Conservation (phyloP, 2,797 vertebrate genomes). For the Lutjanus campechanus region DNA sequence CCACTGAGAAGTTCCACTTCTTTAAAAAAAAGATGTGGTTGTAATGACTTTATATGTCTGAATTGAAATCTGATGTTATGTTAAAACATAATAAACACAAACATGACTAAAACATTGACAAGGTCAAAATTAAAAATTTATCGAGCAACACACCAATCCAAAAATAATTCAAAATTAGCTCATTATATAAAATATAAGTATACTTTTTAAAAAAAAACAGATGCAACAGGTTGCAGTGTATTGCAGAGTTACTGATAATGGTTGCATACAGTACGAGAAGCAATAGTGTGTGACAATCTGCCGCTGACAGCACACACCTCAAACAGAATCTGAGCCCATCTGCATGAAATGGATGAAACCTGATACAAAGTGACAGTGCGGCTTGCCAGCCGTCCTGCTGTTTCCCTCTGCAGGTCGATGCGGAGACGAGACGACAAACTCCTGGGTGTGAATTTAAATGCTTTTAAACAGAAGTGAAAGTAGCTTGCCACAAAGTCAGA, state of each 20-base stretch:
- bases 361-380: conserved; percentile 49
- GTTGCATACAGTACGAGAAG: conserved; percentile 9
- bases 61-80: not conserved
- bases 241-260: conserved; percentile 11
- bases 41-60: not conserved
- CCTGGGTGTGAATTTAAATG: conserved; percentile 57
- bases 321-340: conserved; percentile 38
- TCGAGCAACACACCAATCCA: not conserved
- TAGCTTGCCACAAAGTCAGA: conserved; percentile 58
- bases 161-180: not conserved
- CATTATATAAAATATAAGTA: not conserved
- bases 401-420: conserved; percentile 40
- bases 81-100: not conserved
- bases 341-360: conserved; percentile 53
- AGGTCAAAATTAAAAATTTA: not conserved
- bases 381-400: conserved; percentile 17
- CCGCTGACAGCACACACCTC: conserved; percentile 29
- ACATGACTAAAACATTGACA: not conserved
- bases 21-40: not conserved
- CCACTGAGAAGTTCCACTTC: not conserved
- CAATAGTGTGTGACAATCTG: conserved; percentile 18
- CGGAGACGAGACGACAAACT: conserved; percentile 42
- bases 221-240: conserved; percentile 20
- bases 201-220: not conserved
- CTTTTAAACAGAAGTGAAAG: conserved; percentile 52